These are phyloP conservation scores for Henicopernis longicauda DNA, from an alignment of 2,113 vertebrate species.

Conservation along the genomic window DNA sequence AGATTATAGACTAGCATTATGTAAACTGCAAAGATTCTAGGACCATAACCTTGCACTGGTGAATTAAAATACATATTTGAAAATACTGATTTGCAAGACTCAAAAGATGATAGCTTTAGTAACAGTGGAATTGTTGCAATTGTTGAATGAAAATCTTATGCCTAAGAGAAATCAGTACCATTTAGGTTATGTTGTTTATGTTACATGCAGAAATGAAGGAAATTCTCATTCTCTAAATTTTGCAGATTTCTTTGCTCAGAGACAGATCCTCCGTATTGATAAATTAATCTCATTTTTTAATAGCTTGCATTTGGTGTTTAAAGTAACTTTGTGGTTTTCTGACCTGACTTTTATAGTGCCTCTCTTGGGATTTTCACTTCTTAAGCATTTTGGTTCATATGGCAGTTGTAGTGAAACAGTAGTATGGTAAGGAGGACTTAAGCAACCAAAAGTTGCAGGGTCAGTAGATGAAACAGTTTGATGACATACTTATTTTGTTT, in stretches of 20 bases:
- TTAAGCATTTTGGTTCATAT: not conserved
- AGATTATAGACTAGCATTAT: not conserved
- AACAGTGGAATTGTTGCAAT: not conserved
- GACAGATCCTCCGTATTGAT: not conserved
- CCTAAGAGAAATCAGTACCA: not conserved
- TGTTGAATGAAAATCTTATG: not conserved
- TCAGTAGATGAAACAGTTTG: not conserved
- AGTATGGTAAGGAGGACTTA: not conserved
- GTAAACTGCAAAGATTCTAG: not conserved
- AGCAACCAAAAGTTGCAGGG: not conserved
- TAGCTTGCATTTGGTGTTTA: not conserved
- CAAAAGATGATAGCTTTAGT: not conserved
- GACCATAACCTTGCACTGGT: not conserved
- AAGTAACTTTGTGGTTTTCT: not conserved
- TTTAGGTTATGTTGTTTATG: not conserved
- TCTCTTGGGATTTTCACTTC: not conserved
- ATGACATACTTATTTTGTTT: not conserved
- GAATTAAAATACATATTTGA: not conserved
- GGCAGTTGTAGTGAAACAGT: not conserved
- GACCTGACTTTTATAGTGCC: not conserved
- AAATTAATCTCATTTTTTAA: not conserved
- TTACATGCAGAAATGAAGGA: not conserved
- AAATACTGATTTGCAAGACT: not conserved
- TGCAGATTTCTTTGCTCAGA: not conserved
- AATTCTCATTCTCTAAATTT: not conserved